A percentile compares a stretch with the other conserved stretches of the same genome.
These are phyloP conservation scores for Procavia capensis DNA, from an alignment of 2,113 vertebrate genomes.

Conservation along the genomic window DNA sequence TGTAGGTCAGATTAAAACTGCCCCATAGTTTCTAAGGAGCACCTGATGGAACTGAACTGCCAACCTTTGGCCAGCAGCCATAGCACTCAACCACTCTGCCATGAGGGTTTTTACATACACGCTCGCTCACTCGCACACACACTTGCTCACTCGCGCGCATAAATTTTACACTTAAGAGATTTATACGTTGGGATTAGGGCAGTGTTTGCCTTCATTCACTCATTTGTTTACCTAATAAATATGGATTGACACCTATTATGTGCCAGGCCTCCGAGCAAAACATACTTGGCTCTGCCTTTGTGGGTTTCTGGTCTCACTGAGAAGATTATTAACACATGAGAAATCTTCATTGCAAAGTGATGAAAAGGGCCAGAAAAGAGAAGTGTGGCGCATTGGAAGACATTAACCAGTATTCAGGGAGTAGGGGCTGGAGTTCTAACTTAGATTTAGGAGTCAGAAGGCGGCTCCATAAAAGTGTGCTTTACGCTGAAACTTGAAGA, in stretches of 20 bases:
- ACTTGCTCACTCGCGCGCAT: neutral
- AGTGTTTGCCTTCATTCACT: neutral
- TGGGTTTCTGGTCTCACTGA: neutral
- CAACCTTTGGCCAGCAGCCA: too few relatives aligned
- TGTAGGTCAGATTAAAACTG: too few relatives aligned
- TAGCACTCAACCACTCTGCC: too few relatives aligned
- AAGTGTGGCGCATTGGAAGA: neutral
- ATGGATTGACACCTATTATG: neutral
- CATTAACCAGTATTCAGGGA: fast-evolving
- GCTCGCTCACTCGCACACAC: neutral
- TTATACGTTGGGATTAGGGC: neutral
- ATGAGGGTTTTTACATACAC: too few relatives aligned
- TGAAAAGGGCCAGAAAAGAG: neutral
- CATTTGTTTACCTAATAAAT: neutral
- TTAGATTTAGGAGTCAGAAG: neutral
- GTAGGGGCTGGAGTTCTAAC: neutral
- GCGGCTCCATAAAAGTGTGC: neutral
- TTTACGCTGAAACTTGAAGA: neutral
- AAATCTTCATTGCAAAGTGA: neutral
- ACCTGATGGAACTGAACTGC: too few relatives aligned
- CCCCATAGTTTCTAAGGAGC: too few relatives aligned
- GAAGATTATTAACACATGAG: neutral
- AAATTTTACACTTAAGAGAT: neutral
- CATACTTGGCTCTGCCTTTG: neutral
- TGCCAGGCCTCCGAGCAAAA: neutral